Percentiles rank a stretch among this genome's conserved stretches.
phyloP scores from a whole-genome alignment of 2,113 vertebrate genomes.

The Phocoena phocoena region DNA sequence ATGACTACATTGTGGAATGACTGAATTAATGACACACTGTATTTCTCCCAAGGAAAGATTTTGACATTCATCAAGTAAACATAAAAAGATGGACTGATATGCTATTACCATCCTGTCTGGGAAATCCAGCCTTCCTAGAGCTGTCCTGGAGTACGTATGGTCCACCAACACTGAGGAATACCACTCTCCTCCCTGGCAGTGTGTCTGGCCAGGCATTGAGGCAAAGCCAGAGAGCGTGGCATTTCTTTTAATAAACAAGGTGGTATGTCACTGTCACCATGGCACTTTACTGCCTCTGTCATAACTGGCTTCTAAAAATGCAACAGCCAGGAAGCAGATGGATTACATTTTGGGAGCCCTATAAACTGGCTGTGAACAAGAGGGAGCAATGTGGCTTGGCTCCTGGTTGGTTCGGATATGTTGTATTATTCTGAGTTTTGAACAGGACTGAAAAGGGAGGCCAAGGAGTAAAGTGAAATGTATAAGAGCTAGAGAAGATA shows the following conservation, averaged over 20 bases:
- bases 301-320: slow-evolving; percentile 68
- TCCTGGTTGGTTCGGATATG: background rate
- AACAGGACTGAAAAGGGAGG: background rate
- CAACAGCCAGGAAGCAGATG: slow-evolving; percentile 51
- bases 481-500: background rate
- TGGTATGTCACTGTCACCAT: slow-evolving; percentile 59
- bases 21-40: background rate
- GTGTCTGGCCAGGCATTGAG: background rate
- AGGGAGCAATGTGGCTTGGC: background rate
- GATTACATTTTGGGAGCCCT: background rate
- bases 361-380: slow-evolving; percentile 16
- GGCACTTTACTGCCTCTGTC: slow-evolving; percentile 47
- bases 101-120: background rate
- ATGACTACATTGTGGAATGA: background rate
- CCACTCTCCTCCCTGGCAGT: background rate
- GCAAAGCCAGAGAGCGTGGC: slow-evolving; percentile 18
- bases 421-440: background rate
- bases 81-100: background rate
- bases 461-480: background rate
- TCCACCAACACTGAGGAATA: background rate
- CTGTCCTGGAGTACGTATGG: background rate
- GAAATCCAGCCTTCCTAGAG: background rate
- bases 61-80: slow-evolving; percentile 25
- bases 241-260: slow-evolving; percentile 69
- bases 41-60: slow-evolving; percentile 28